Percentiles rank a stretch among this genome's conserved stretches.
Conservation (phyloP, 2,113 vertebrate genomes). For the Trochalopteron elliotii region DNA sequence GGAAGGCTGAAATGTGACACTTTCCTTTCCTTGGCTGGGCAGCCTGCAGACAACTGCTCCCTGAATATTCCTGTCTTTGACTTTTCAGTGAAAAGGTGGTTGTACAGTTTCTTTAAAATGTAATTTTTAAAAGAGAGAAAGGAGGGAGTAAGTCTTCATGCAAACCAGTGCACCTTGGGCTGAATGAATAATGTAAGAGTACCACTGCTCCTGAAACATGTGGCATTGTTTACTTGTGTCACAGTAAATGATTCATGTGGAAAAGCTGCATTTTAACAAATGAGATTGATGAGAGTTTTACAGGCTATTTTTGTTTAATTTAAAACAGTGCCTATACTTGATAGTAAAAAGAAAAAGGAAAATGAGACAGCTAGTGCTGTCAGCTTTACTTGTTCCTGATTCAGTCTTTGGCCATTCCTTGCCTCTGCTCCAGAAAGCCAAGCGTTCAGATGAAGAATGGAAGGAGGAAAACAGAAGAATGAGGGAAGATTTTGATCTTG, state of each 20-base stretch:
- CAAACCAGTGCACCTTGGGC: slow-evolving; percentile 38
- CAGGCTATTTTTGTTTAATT: slow-evolving; percentile 55
- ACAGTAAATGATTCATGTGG: slow-evolving; percentile 63
- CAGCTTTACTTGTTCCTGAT: neutral
- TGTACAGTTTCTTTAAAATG: neutral
- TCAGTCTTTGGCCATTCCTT: neutral
- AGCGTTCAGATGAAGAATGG: neutral
- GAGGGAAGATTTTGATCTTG: neutral
- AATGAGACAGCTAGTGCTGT: neutral
- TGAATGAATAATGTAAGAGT: slow-evolving; percentile 31
- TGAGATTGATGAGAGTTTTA: slow-evolving; percentile 49
- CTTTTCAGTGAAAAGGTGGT: neutral
- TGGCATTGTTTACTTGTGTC: slow-evolving; percentile 68
- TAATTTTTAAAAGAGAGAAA: neutral
- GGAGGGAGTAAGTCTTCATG: neutral
- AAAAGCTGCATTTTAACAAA: slow-evolving; percentile 58
- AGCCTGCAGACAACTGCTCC: neutral
- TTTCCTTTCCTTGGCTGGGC: neutral
- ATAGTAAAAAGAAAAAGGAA: neutral
- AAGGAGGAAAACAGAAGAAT: neutral
- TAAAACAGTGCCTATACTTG: slow-evolving; percentile 55
- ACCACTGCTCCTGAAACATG: slow-evolving; percentile 25
- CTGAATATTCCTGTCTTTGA: neutral
- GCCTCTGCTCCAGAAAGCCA: neutral
- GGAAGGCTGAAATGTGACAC: neutral